Percentiles rank a stretch among this genome's conserved stretches.
phyloP scores from a whole-genome alignment of 2,113 vertebrate genomes.

The Oryzias celebensis region DNA sequence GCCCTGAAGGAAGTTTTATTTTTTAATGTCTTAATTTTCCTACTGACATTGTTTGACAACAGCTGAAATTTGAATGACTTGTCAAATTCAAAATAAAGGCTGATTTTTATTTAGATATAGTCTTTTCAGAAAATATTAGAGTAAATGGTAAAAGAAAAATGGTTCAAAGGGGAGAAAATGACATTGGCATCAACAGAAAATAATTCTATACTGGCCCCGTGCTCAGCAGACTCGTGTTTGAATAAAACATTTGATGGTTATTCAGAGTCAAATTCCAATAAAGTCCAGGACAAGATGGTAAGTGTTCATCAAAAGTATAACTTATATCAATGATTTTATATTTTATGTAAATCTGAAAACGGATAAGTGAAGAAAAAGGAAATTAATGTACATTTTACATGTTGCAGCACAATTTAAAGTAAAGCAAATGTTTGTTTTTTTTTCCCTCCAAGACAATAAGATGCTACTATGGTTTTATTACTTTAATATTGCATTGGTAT shows the following conservation, averaged over 20 bases:
- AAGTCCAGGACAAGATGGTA: not conserved
- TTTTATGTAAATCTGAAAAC: too few relatives aligned
- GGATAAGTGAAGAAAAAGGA: too few relatives aligned
- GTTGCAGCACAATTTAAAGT: too few relatives aligned
- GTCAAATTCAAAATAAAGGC: conserved; percentile 19
- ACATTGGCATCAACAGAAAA: not conserved
- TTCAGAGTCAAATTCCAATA: conserved; percentile 10
- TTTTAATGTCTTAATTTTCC: conserved; percentile 9
- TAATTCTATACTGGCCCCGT: conserved; percentile 1
- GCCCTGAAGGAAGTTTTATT: conserved; percentile 33
- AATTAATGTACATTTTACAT: too few relatives aligned
- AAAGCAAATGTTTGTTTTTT: too few relatives aligned
- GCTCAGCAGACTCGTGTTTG: conserved; percentile 1
- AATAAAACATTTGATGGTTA: conserved; percentile 19
- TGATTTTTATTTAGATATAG: conserved; percentile 1
- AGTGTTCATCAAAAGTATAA: conserved; percentile 5
- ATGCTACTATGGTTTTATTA: too few relatives aligned
- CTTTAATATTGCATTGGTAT: too few relatives aligned
- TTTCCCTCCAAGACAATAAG: too few relatives aligned
- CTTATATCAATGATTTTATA: too few relatives aligned
- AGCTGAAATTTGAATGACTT: conserved; percentile 28
- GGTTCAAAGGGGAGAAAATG: not conserved
- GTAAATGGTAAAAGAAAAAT: not conserved
- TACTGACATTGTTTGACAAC: conserved; percentile 29
- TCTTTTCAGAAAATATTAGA: conserved; percentile 2